Base-by-base conservation (phyloP, 1,140 invertebrate species). In the Anadara kagoshimensis region DNA sequence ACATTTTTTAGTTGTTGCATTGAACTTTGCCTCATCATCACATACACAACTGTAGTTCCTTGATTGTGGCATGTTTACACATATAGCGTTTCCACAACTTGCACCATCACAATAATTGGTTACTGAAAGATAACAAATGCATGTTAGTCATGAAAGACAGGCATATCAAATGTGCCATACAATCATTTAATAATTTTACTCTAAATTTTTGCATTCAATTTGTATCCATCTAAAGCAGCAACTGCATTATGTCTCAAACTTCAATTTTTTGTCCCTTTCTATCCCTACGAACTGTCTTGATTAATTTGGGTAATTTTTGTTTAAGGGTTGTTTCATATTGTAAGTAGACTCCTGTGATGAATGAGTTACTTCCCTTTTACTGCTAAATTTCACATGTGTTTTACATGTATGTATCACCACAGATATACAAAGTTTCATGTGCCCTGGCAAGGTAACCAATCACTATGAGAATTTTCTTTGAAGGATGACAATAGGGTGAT, bases 21-120 rank as follows among this genome's bases (percentile, higher is more conserved):
- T 78, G 54, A 76, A 77, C 12, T 62, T 59, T 5, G 81, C 73
- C 3, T 92, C 92, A 83, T 94, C 92, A 4, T 93, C 92, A 82
- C 94, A 95, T 29, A 92, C 87, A 80, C 94, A 95, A 1, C 80
- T 73, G 66, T 70, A 78, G 12, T 81, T 65, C 12, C 58, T 45
- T 36, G 88, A 79, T 51, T 77, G 83, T 0, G 80, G 78, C 64
- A 75, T 62, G 59, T 78, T 79, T 11, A 79, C 44, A 73, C 80
- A 81, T 64, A 75, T 53, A 14, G 59, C 69, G 24, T 41, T 45
- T 10, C 49, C 26, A 45, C 18, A 65, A 11, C 68, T 87, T 87
- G 1, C 86, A 89, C 83, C 75, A 1, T 64, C 67, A 68, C 90
- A 90, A 8, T 86, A 85, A 79, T 87, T 87, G 14, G 61, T 83